Evolutionary conservation across 1,140 invertebrate genomes (phyloP).

Genomic region (Leptoteleia sp.): DNA sequence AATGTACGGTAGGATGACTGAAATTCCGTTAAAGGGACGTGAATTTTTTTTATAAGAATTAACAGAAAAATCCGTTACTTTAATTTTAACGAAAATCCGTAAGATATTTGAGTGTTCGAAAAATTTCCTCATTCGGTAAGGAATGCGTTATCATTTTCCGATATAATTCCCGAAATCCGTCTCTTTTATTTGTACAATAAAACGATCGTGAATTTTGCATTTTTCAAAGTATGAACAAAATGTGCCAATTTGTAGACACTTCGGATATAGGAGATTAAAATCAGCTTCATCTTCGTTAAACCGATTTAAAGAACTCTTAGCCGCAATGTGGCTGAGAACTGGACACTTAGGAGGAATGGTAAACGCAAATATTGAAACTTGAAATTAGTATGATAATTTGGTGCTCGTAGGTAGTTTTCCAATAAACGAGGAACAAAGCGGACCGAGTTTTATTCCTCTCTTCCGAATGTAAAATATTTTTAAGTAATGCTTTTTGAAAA

Average conservation of each 20-base stretch:
- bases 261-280: slow-evolving; percentile 16
- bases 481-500: slow-evolving; percentile 18
- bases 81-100: slow-evolving; percentile 41
- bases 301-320: slow-evolving; percentile 8
- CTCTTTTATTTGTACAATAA: slow-evolving; percentile 16
- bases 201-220: slow-evolving; percentile 1
- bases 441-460: slow-evolving; percentile 1
- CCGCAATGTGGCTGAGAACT: slow-evolving; percentile 12
- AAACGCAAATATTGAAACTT: slow-evolving; percentile 31
- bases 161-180: slow-evolving; percentile 20
- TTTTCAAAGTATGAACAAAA: slow-evolving; percentile 11
- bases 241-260: slow-evolving; percentile 46
- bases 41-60: slow-evolving; percentile 19
- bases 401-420: slow-evolving; percentile 75
- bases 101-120: slow-evolving; percentile 29
- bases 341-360: slow-evolving; percentile 23
- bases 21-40: slow-evolving; percentile 13
- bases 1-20: slow-evolving; percentile 15
- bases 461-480: slow-evolving; percentile 48
- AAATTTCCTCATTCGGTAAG: slow-evolving; percentile 28
- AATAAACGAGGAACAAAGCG: slow-evolving; percentile 26
- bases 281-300: slow-evolving; percentile 34
- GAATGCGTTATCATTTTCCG: slow-evolving; percentile 41
- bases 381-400: slow-evolving; percentile 68
- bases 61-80: slow-evolving; percentile 12